A percentile compares a stretch with the other conserved stretches of the same genome.
These are phyloP conservation scores for Agrenia bidenticulata DNA, from an alignment of 2,888 invertebrate species.

Conservation along the genomic window DNA sequence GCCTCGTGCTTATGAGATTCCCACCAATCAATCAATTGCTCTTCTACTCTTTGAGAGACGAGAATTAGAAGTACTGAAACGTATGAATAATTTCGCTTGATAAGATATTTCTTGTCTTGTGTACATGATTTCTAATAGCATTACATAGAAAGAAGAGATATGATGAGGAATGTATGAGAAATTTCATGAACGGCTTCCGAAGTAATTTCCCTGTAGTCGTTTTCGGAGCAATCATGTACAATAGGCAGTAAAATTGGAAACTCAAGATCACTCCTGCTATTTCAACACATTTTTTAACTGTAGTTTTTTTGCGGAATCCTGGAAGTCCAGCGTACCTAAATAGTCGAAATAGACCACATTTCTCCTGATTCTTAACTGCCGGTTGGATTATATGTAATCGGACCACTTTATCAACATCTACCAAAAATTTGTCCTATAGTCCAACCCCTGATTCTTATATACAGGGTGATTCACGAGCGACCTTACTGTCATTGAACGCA, in stretches of 20 bases:
- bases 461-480: too few species aligned
- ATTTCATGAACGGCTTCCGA: slow-evolving; percentile 95
- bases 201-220: slow-evolving; percentile 76
- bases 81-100: background rate
- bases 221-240: slow-evolving; percentile 83
- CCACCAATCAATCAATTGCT: slow-evolving; percentile 69
- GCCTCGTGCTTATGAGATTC: slow-evolving; percentile 69
- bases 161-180: slow-evolving; percentile 88
- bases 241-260: slow-evolving; percentile 81
- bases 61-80: slow-evolving; percentile 80
- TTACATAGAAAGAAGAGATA: slow-evolving; percentile 89
- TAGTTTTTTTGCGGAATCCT: slow-evolving; percentile 81
- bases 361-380: too few species aligned
- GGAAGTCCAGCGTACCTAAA: slow-evolving; percentile 87
- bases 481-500: too few species aligned
- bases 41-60: slow-evolving; percentile 86
- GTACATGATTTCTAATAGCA: too few species aligned
- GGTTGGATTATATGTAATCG: too few species aligned
- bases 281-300: slow-evolving; percentile 70
- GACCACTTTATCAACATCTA: too few species aligned
- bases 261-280: slow-evolving; percentile 73
- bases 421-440: too few species aligned
- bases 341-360: too few species aligned
- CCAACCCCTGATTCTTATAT: too few species aligned
- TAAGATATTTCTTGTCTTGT: too few species aligned